Evolutionary conservation across 2,797 vertebrate genomes (phyloP), one percentile per base, ranked within the genome.

Genomic region (Octomys mimax): DNA sequence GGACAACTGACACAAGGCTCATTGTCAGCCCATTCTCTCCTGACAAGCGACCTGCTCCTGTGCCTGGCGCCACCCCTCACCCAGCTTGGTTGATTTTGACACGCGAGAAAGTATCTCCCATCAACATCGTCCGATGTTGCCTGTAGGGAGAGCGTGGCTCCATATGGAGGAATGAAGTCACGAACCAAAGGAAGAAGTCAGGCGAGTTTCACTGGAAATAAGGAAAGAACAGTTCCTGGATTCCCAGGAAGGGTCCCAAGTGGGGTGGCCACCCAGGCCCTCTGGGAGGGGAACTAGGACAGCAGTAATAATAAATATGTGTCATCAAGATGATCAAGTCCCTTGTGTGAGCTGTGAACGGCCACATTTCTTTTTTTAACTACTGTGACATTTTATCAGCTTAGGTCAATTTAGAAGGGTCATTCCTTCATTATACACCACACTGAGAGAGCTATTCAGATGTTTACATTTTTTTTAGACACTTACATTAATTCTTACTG

Each of bases 381-480:
- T 96, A 96, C 90, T 97, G 11, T 66, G 90, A 97, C 94, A 97
- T 95, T 97, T 97, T 97, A 98, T 98, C 97, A 95, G 97, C 95
- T 97, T 97, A 89, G 96, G 96, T 97, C 97, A 98, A 96, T 97
- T 97, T 97, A 98, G 97, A 97, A 96, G 97, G 85, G 90, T 98
- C 96, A 96, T 97, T 97, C 95, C 85, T 97, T 87, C 95, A 97
- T 94, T 96, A 94, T 94, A 98, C 97, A 97, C 92, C 93, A 97
- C 95, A 97, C 96, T 97, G 87, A 94, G 95, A 96, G 94, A 97
- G 91, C 84, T 18, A 12, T 68, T 68, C 33, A 68, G 64, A 68
- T 94, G 75, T 93, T 96, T 96, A 97, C 96, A 97, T 96, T 97
- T 96, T 96, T 24, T 92, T 97, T 92, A 97, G 90, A 82, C 95